Evolutionary conservation across 1,140 invertebrate species (phyloP).

Genomic region (Harpegnathos saltator): DNA sequence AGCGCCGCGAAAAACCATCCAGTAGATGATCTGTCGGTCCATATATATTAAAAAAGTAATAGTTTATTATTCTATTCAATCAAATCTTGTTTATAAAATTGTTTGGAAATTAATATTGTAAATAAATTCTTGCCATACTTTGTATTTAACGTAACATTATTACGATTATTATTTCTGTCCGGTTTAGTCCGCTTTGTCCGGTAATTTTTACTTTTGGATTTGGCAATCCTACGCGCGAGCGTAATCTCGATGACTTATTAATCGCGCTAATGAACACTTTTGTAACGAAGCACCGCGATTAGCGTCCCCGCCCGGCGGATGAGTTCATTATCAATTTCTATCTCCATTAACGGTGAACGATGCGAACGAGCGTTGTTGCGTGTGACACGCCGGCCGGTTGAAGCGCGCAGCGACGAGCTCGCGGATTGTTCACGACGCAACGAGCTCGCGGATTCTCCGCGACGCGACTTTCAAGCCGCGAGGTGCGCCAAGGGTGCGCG

Average conservation of each 20-base stretch:
- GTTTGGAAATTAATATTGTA: no score
- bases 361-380: background rate
- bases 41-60: no score
- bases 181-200: no score
- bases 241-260: constrained; percentile 35
- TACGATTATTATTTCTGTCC: no score
- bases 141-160: no score
- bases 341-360: constrained; percentile 42
- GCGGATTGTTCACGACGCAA: background rate
- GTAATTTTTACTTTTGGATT: no score
- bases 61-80: no score
- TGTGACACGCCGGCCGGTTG: background rate
- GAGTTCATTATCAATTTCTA: constrained; percentile 39
- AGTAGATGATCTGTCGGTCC: no score
- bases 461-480: background rate
- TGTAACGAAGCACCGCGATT: constrained; percentile 27
- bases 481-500: background rate
- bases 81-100: no score
- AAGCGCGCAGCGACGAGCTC: background rate
- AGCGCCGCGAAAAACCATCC: no score
- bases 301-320: constrained; percentile 5
- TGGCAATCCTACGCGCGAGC: no score
- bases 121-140: no score
- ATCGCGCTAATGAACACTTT: constrained; percentile 41
- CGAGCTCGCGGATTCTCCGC: background rate